Evolutionary conservation across 1,140 invertebrate species (phyloP).

Genomic region (Cataglyphis hispanica): DNA sequence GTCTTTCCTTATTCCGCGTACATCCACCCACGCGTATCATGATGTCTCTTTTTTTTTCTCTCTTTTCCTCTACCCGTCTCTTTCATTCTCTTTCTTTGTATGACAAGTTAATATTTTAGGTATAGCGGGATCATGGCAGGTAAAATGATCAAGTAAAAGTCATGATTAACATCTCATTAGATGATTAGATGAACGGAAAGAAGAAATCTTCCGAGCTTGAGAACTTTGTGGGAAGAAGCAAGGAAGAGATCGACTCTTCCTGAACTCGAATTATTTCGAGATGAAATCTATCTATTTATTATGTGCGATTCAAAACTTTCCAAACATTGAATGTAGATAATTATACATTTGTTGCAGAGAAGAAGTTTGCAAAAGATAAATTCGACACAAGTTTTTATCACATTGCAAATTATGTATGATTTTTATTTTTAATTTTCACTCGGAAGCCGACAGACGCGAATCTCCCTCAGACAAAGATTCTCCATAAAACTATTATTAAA

Average conservation of each 20-base stretch:
- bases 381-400: background rate
- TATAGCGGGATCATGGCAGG: background rate
- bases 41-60: background rate
- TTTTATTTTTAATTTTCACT: background rate
- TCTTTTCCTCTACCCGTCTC: background rate
- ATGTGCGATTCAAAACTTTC: background rate
- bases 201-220: background rate
- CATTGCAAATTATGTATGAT: background rate
- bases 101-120: background rate
- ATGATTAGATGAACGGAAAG: background rate
- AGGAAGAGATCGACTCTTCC: background rate
- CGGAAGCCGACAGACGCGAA: background rate
- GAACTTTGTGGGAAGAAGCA: slow-evolving; percentile 8
- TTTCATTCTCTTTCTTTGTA: no score
- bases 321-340: background rate
- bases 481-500: slow-evolving; percentile 35
- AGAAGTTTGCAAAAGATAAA: background rate
- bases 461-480: background rate
- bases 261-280: background rate
- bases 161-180: slow-evolving; percentile 52
- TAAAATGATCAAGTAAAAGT: slow-evolving; percentile 39
- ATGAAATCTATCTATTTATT: background rate
- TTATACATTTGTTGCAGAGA: background rate
- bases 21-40: slow-evolving; percentile 9
- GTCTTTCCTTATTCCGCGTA: background rate